phyloP scores from a whole-genome alignment of 2,888 invertebrate species.

The Alviniconcha strummeri region DNA sequence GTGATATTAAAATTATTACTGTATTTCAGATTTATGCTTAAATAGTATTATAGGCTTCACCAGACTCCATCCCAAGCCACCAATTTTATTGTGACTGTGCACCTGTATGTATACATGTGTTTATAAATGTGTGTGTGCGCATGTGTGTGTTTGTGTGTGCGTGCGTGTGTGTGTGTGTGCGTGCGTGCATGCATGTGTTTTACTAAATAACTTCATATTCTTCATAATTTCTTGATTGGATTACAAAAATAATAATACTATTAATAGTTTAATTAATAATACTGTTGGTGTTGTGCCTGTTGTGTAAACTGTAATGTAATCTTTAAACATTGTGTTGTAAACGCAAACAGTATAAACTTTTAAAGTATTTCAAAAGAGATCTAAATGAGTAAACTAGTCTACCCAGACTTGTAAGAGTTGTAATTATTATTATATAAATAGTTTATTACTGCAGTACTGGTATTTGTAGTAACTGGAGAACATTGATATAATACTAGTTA shows the following conservation, averaged over 20 bases:
- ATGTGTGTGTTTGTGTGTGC: background rate
- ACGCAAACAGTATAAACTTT: background rate
- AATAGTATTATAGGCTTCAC: background rate
- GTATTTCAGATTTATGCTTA: background rate
- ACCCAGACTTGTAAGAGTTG: background rate
- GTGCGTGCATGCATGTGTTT: background rate
- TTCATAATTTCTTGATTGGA: background rate
- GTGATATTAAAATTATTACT: background rate
- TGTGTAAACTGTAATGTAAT: background rate
- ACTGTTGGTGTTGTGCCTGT: too few species aligned
- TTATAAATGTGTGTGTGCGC: background rate
- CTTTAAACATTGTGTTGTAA: background rate
- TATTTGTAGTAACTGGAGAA: background rate
- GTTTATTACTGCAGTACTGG: background rate
- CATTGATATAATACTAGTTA: background rate
- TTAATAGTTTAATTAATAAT: background rate
- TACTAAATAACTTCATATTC: background rate
- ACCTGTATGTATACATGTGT: too few species aligned
- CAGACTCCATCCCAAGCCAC: too few species aligned
- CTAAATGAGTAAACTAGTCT: background rate
- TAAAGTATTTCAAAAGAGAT: background rate
- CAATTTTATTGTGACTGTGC: too few species aligned
- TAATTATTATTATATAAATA: background rate
- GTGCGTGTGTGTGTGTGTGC: slow-evolving; percentile 10
- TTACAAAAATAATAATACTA: background rate